phyloP scores from a whole-genome alignment of 1,140 invertebrate genomes.

The Ylistrum balloti region DNA sequence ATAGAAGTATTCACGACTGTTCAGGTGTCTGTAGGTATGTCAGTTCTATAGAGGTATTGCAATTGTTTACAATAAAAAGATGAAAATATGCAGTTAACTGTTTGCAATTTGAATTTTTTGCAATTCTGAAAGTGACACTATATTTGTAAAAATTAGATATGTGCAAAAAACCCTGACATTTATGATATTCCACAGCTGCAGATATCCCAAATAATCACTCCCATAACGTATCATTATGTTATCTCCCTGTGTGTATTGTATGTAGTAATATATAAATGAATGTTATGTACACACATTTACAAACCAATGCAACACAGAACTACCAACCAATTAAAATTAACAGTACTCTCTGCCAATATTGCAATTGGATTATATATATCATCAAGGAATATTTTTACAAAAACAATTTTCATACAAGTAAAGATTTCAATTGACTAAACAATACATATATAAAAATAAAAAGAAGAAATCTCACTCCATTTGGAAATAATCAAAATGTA shows the following conservation, averaged over 20 bases:
- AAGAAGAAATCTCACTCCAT: neutral
- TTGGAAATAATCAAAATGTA: neutral
- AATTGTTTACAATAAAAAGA: too few relatives aligned
- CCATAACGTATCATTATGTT: neutral
- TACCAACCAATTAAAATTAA: neutral
- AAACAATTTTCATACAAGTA: neutral
- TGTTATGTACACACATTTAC: neutral
- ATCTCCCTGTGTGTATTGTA: neutral
- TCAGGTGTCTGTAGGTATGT: too few relatives aligned
- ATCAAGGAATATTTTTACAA: neutral
- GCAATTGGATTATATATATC: neutral
- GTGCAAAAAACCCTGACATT: too few relatives aligned
- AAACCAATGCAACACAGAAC: neutral
- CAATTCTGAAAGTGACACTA: too few relatives aligned
- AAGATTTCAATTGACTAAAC: neutral
- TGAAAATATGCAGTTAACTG: too few relatives aligned
- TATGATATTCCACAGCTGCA: too few relatives aligned
- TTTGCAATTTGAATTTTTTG: too few relatives aligned
- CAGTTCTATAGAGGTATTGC: too few relatives aligned
- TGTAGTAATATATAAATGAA: too few relatives aligned
- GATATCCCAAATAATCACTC: too few relatives aligned
- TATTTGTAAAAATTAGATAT: too few relatives aligned
- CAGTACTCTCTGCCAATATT: neutral
- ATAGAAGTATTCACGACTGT: too few relatives aligned
- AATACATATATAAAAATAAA: neutral